Conservation (phyloP, 2,797 vertebrate genomes). For the Prionace glauca region DNA sequence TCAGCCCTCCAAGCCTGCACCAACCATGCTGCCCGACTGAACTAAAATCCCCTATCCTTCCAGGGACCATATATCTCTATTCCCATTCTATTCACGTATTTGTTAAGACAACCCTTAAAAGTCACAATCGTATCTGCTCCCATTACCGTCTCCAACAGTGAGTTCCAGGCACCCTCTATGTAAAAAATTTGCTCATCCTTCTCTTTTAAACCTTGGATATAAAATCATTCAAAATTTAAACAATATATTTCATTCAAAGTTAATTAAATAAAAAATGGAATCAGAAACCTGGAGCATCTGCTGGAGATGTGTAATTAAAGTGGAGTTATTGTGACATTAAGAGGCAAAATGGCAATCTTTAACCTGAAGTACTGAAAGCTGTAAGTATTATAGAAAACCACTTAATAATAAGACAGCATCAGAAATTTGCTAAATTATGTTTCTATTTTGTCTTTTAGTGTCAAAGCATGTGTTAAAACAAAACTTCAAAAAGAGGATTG, state of each 20-base stretch:
- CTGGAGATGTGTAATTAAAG: not conserved
- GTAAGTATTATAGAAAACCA: not conserved
- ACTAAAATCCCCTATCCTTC: too few relatives aligned
- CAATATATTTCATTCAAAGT: not conserved
- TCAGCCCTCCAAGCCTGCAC: too few relatives aligned
- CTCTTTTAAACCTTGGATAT: not conserved
- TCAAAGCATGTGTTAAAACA: not conserved
- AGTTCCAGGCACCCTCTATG: too few relatives aligned
- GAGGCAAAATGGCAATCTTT: not conserved
- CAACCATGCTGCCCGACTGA: too few relatives aligned
- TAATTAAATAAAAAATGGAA: not conserved
- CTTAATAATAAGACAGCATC: not conserved
- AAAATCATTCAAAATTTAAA: not conserved
- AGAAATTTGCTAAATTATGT: not conserved
- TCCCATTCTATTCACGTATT: too few relatives aligned
- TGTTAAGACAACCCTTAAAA: too few relatives aligned
- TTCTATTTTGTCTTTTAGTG: constrained; percentile 1
- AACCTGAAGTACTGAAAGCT: too few relatives aligned
- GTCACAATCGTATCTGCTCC: too few relatives aligned
- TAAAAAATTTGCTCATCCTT: too few relatives aligned
- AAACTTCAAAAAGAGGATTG: not conserved
- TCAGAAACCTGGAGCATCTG: not conserved
- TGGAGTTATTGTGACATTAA: not conserved
- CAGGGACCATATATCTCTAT: too few relatives aligned
- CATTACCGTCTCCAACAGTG: too few relatives aligned